Conservation (phyloP, 2,797 vertebrate genomes). For the Rhinatrema bivittatum region DNA sequence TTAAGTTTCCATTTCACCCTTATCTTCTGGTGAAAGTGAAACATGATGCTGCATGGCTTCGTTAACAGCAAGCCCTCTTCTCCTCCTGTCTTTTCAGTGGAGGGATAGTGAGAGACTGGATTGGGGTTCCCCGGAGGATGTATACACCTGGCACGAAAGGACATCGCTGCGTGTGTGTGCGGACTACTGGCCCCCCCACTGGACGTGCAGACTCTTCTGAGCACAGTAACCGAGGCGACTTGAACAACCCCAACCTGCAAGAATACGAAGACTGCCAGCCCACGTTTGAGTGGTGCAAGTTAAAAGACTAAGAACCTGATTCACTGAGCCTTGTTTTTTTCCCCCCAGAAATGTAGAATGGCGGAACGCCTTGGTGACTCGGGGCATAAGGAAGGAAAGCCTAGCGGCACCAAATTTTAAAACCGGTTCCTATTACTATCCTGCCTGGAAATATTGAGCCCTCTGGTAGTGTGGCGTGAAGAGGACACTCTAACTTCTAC, state of each 20-base stretch:
- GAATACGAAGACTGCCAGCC: conserved; percentile 69
- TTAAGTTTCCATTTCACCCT: too few species aligned
- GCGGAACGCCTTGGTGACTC: too few species aligned
- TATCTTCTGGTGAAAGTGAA: too few species aligned
- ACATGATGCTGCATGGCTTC: too few species aligned
- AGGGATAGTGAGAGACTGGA: conserved; percentile 78
- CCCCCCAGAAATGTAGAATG: too few species aligned
- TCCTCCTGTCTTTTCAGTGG: conserved; percentile 55
- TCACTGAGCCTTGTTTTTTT: too few species aligned
- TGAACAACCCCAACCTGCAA: conserved; percentile 62
- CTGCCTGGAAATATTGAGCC: too few species aligned
- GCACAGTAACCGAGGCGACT: conserved; percentile 43
- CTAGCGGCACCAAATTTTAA: too few species aligned
- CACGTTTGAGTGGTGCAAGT: conserved; percentile 56
- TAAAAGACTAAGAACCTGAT: conserved; percentile 25
- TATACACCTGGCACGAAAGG: conserved; percentile 57
- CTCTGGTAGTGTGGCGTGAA: too few species aligned
- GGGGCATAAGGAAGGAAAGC: too few species aligned
- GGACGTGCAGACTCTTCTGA: not conserved
- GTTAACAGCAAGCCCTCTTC: not conserved
- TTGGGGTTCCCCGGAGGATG: conserved; percentile 76
- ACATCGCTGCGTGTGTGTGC: conserved; percentile 75
- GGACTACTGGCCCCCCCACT: conserved; percentile 28
- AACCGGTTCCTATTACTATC: too few species aligned
- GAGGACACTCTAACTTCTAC: too few species aligned